phyloP scores from a whole-genome alignment of 1,140 invertebrate species.

The Samia ricini region DNA sequence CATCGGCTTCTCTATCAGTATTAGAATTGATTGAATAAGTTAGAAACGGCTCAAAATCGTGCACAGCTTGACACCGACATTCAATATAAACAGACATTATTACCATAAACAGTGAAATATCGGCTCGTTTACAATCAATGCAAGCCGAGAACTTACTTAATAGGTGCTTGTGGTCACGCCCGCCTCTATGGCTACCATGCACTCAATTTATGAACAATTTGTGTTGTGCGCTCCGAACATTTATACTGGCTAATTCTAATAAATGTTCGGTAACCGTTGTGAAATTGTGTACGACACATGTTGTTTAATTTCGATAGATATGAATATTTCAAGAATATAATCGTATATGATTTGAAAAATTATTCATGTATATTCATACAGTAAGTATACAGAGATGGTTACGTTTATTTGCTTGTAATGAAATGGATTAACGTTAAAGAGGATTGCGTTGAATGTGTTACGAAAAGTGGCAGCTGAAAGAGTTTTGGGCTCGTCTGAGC shows the following conservation, averaged over 20 bases:
- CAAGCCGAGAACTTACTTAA: slow-evolving; percentile 31
- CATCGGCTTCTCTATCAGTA: not conserved
- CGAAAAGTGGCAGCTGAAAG: too few relatives aligned
- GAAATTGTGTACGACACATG: slow-evolving; percentile 1
- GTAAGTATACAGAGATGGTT: not conserved
- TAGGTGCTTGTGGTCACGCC: slow-evolving; percentile 31
- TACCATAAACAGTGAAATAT: slow-evolving; percentile 46
- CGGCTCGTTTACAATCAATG: slow-evolving; percentile 48
- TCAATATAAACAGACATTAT: slow-evolving; percentile 38
- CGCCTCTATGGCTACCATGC: slow-evolving; percentile 38
- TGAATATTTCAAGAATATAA: too few relatives aligned
- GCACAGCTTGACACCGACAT: not conserved
- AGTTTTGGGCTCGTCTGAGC: too few relatives aligned
- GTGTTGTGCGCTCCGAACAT: slow-evolving; percentile 26
- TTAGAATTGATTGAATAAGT: slow-evolving; percentile 1
- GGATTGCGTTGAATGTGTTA: too few relatives aligned
- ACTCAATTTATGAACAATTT: slow-evolving; percentile 44
- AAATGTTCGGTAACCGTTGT: slow-evolving; percentile 20
- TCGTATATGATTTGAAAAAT: not conserved
- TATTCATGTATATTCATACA: not conserved
- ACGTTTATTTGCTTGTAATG: too few relatives aligned
- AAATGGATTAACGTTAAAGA: too few relatives aligned
- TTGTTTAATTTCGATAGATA: not conserved
- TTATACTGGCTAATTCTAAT: slow-evolving; percentile 29
- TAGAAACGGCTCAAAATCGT: slow-evolving; percentile 1